Percentiles rank a stretch among this genome's conserved stretches.
Conservation (phyloP, 23 tunicate species). For the Halocynthia roretzi region DNA sequence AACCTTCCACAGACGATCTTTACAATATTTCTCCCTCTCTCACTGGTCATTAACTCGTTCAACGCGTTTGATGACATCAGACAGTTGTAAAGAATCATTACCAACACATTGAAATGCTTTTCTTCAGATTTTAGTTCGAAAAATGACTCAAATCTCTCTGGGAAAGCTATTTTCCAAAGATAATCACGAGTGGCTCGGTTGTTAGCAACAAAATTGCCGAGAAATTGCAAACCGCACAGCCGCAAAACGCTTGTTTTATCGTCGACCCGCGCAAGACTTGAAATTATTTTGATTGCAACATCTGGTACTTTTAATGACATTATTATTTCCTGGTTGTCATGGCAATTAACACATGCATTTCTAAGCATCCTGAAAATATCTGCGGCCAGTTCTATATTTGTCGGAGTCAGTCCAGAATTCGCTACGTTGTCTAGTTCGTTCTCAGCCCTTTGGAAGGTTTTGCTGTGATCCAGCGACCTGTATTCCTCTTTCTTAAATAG, state of each 20-base stretch:
- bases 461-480: too few species aligned
- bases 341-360: slow-evolving; percentile 5
- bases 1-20: not conserved
- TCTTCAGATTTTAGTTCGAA: not conserved
- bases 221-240: slow-evolving; percentile 1
- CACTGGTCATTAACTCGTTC: not conserved
- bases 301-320: not conserved
- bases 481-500: too few species aligned
- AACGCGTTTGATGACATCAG: not conserved
- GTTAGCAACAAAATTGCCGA: slow-evolving; percentile 16
- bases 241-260: not conserved
- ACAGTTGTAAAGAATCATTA: slow-evolving; percentile 18
- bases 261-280: too few species aligned
- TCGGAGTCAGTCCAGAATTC: too few species aligned
- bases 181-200: slow-evolving; percentile 1
- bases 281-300: not conserved
- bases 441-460: too few species aligned
- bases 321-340: not conserved
- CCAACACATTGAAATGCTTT: not conserved
- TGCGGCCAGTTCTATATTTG: too few species aligned
- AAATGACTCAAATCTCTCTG: not conserved
- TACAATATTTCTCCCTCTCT: slow-evolving; percentile 1
- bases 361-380: not conserved
- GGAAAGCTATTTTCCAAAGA: slow-evolving; percentile 7
- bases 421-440: too few species aligned